phyloP scores from a whole-genome alignment of 2,113 vertebrate species.

The Regulus satrapa region DNA sequence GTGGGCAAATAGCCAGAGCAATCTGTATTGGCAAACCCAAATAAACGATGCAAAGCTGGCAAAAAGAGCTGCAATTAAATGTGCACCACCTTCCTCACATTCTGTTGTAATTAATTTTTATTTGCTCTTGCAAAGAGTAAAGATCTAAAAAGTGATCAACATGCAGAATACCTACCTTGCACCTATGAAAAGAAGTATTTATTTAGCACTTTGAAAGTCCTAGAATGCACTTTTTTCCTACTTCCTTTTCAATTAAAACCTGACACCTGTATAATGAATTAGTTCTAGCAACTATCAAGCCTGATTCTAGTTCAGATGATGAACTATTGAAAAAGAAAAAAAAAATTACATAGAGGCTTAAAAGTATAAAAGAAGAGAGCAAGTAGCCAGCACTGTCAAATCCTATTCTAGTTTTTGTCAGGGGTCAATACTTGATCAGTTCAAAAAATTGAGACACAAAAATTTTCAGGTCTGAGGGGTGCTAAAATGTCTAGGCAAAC shows the following conservation, averaged over 20 bases:
- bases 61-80: background rate
- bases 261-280: background rate
- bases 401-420: background rate
- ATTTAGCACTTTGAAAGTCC: background rate
- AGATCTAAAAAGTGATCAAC: background rate
- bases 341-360: background rate
- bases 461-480: background rate
- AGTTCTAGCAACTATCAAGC: background rate
- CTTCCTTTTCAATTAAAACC: background rate
- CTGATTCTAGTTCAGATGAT: background rate
- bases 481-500: background rate
- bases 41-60: background rate
- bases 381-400: background rate
- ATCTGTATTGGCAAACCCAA: background rate
- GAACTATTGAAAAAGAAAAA: background rate
- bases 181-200: background rate
- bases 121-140: background rate
- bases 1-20: background rate
- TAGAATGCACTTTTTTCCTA: background rate
- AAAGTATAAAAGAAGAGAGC: background rate
- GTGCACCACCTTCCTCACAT: background rate
- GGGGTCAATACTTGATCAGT: background rate
- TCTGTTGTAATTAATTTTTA: background rate
- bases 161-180: background rate
- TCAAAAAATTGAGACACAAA: background rate